phyloP scores from a whole-genome alignment of 23 tunicate species.

The Corella eumyota region DNA sequence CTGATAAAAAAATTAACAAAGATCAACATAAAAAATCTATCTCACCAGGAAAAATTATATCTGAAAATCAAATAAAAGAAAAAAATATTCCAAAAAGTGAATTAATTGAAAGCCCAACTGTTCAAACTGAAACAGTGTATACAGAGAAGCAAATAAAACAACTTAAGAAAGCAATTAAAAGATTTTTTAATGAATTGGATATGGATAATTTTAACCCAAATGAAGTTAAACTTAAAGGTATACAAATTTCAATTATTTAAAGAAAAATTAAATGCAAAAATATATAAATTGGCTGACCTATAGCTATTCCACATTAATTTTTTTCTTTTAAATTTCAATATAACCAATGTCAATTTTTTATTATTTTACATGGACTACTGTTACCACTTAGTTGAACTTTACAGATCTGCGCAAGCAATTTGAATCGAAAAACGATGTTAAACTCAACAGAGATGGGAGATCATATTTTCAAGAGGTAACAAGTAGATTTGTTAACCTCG shows the following conservation, averaged over 20 bases:
- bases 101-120: no score
- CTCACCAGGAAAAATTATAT: neutral
- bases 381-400: neutral
- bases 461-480: constrained; percentile 45
- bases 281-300: neutral
- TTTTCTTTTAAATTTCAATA: neutral
- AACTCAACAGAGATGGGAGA: constrained; percentile 47
- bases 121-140: constrained; percentile 6
- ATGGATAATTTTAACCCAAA: constrained; percentile 23
- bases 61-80: neutral
- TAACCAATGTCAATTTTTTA: constrained; percentile 5
- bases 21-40: neutral
- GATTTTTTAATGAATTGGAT: constrained; percentile 43
- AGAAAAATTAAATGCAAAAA: neutral
- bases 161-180: constrained; percentile 23
- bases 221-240: constrained; percentile 36
- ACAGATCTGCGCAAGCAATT: constrained; percentile 41
- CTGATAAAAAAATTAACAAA: neutral
- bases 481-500: constrained; percentile 8
- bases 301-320: neutral
- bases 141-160: constrained; percentile 34
- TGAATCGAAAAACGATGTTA: constrained; percentile 28
- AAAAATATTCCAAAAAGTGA: neutral
- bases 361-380: no score
- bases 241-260: neutral